Conservation (phyloP, 2,113 vertebrate genomes). For the Clarias magur region DNA sequence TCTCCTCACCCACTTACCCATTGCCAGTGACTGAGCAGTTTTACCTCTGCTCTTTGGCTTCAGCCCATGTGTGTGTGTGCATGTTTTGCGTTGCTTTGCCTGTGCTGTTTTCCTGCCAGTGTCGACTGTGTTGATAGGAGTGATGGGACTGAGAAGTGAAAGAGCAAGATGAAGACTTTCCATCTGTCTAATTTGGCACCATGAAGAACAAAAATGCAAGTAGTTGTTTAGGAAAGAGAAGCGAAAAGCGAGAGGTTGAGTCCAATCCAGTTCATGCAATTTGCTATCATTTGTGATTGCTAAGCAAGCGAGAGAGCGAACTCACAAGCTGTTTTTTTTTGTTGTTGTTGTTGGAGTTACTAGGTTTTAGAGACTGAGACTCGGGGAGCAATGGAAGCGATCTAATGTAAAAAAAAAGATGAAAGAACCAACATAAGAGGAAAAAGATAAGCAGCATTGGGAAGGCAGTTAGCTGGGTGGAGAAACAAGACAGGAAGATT, state of each 20-base stretch:
- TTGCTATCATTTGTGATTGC: constrained; percentile 32
- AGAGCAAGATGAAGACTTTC: constrained; percentile 2
- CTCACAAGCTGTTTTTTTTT: background rate
- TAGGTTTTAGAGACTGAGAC: constrained; percentile 19
- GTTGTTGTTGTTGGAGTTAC: background rate
- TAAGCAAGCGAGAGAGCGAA: background rate
- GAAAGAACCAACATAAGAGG: background rate
- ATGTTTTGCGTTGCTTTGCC: constrained; percentile 63
- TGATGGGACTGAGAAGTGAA: constrained; percentile 53
- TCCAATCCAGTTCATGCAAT: constrained; percentile 22
- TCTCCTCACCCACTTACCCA: constrained; percentile 58
- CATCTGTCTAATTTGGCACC: background rate
- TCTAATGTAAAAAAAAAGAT: constrained; percentile 18
- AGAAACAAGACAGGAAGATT: background rate
- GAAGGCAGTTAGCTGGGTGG: background rate
- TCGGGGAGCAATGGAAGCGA: background rate
- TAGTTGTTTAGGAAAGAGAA: no score
- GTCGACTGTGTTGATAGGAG: constrained; percentile 30
- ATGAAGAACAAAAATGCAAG: background rate
- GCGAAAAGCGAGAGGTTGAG: background rate
- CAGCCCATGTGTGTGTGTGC: constrained; percentile 52
- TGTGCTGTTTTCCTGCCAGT: constrained; percentile 46
- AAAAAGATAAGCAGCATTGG: constrained; percentile 17
- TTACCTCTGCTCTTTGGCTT: constrained; percentile 66
- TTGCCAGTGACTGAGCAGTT: constrained; percentile 61